A percentile compares a stretch with the other conserved stretches of the same genome.
phyloP scores from a whole-genome alignment of 1,140 invertebrate genomes.

The Lucilia sericata region DNA sequence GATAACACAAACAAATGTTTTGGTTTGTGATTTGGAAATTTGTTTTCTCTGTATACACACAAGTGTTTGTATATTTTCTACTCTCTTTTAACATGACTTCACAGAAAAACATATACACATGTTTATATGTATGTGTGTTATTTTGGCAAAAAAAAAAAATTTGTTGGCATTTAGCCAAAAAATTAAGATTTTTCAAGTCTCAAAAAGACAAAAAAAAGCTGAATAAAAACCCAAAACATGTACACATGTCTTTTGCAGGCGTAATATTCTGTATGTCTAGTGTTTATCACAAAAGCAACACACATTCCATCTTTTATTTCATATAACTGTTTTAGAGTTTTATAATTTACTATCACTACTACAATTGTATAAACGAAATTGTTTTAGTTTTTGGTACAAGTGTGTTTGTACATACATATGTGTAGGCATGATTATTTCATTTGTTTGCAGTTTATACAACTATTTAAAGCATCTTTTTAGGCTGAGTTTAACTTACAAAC shows the following conservation, averaged over 20 bases:
- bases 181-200: not conserved
- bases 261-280: not conserved
- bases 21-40: constrained; percentile 32
- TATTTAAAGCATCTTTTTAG: constrained; percentile 1
- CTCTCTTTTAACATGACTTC: no score
- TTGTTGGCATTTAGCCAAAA: not conserved
- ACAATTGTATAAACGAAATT: not conserved
- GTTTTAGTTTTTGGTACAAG: not conserved
- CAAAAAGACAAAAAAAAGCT: not conserved
- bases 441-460: not conserved
- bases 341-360: not conserved
- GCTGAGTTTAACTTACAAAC: not conserved
- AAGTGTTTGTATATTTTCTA: not conserved
- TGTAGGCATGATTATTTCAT: not conserved
- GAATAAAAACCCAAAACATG: constrained; percentile 12
- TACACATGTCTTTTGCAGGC: constrained; percentile 22
- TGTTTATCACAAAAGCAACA: no score
- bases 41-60: not conserved
- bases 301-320: no score
- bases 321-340: no score
- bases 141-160: not conserved
- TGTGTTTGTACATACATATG: no score
- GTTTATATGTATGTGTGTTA: not conserved
- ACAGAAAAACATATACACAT: not conserved
- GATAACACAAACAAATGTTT: constrained; percentile 43